These are phyloP conservation scores for Cinclus cinclus DNA, from an alignment of 2,113 vertebrate species.

Conservation along the genomic window DNA sequence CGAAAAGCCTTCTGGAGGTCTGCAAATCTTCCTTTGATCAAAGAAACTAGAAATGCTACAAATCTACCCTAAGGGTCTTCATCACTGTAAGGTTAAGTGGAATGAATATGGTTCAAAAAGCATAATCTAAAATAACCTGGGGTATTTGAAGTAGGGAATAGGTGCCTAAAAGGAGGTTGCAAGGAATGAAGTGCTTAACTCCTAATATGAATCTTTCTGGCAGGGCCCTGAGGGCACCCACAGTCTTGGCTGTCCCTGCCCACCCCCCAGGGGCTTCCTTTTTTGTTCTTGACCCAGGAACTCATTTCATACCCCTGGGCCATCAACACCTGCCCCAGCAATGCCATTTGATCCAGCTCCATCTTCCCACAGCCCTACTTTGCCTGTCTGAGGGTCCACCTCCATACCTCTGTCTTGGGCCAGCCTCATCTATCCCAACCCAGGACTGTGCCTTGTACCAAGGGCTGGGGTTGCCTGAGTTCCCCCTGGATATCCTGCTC, in stretches of 20 bases:
- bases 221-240: background rate
- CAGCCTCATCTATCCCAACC: fast-evolving
- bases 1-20: background rate
- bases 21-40: background rate
- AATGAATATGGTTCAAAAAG: background rate
- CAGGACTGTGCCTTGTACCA: fast-evolving
- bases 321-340: background rate
- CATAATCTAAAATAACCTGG: background rate
- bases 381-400: fast-evolving
- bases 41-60: background rate
- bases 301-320: fast-evolving
- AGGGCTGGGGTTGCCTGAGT: fast-evolving
- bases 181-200: background rate
- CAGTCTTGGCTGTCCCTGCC: background rate
- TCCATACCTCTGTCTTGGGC: fast-evolving
- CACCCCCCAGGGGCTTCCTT: fast-evolving
- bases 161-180: background rate
- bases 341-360: background rate
- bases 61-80: background rate
- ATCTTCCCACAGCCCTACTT: background rate
- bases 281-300: background rate
- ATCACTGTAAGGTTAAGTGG: background rate
- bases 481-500: fast-evolving
- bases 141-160: background rate
- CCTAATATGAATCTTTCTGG: background rate